These are phyloP conservation scores for Cossypha polioptera DNA, from an alignment of 2,797 vertebrate genomes.

Conservation along the genomic window DNA sequence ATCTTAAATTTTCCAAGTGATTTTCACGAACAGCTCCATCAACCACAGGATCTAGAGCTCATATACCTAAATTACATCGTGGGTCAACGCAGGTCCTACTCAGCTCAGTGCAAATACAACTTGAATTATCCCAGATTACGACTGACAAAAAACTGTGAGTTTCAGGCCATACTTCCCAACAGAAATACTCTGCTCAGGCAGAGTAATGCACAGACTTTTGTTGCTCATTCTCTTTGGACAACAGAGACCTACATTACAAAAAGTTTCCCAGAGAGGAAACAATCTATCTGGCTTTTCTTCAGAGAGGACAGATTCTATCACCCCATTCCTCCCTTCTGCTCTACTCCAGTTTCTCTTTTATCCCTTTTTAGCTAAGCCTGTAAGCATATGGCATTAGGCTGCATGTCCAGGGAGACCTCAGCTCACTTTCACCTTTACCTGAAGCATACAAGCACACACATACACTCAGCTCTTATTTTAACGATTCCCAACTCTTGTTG, in stretches of 20 bases:
- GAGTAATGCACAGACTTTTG: background rate
- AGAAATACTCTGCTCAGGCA: background rate
- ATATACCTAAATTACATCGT: background rate
- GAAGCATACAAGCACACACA: background rate
- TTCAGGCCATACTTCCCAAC: background rate
- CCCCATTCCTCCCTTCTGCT: background rate
- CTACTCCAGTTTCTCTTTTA: background rate
- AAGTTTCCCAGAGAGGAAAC: background rate
- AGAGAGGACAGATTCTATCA: background rate
- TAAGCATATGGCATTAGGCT: background rate
- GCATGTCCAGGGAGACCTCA: background rate
- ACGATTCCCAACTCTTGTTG: background rate
- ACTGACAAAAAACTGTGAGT: background rate
- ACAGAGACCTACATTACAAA: background rate
- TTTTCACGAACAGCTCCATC: background rate
- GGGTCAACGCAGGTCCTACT: background rate
- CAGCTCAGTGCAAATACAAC: background rate
- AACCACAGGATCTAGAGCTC: background rate
- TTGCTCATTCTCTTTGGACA: background rate
- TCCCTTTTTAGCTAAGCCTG: background rate
- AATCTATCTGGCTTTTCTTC: background rate
- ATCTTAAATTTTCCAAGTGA: background rate
- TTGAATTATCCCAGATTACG: background rate
- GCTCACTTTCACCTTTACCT: background rate
- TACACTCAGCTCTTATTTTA: background rate